Evolutionary conservation across 1,140 invertebrate species (phyloP), one percentile per base, ranked within the genome.

Genomic region (Trichoplusia ni): DNA sequence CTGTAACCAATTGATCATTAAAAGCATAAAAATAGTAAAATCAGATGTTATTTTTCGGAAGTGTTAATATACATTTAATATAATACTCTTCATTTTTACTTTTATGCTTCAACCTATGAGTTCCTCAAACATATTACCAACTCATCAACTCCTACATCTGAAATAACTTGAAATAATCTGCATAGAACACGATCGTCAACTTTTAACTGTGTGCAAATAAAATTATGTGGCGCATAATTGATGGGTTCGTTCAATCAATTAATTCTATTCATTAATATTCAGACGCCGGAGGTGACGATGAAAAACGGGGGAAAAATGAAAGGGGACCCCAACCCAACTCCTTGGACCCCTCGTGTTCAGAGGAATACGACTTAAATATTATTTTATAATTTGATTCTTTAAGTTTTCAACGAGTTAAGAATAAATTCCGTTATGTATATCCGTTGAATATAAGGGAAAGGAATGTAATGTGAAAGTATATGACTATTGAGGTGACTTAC

Each of bases 251-350:
- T 56, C 62, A 56, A 64, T 64, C 62, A 64, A 64, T 64, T 64
- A 64, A 64, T 64, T 46, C 62, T 31, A 64, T 64, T 46, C 38
- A 64, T 64, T 64, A 64, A 64, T 64, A 64, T 64, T 64, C 62
- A 56, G 49, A 44, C 49, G 58, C 53, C 53, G 14, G 53, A 58
- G 42, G 58, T 61, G 27, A 46, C 38, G 38, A 42, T 53, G 49
- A 56, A 46, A 53, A 61, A 29, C 31, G 33, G 35, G 27, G 25
- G 38, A 42, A 33, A 53, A 42, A 58, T 58, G 51, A 38, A 35
- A 54, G 47, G 44, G 18, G 18, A 35, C 31, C 46, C 46, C 19
- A 2, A 13, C 29, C 18, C 13, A 16, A 13, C 33, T 35, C 35
- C n/a, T 35, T 37, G 19, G 19, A 27, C 21, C 14, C 21, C 19